These are phyloP conservation scores for Caenorhabditis latens DNA, from an alignment of 1,140 invertebrate genomes.

Conservation along the genomic window DNA sequence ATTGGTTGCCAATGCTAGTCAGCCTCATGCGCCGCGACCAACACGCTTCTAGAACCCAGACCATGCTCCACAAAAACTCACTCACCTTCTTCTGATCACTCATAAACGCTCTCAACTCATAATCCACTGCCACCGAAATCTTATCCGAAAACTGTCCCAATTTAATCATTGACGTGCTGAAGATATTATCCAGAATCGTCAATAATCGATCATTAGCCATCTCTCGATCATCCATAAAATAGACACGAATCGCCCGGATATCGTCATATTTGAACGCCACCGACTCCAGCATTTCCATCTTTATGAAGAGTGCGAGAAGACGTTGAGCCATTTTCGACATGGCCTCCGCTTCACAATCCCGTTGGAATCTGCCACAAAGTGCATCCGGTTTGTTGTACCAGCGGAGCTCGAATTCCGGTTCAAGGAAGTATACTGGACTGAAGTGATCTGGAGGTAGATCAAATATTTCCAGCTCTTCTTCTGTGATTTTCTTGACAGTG, in stretches of 20 bases:
- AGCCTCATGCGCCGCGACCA: too few species aligned
- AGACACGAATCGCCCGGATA: slow-evolving; percentile 29
- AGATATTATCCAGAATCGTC: slow-evolving; percentile 16
- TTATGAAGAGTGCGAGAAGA: not conserved
- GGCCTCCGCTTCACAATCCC: not conserved
- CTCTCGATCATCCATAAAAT: slow-evolving; percentile 35
- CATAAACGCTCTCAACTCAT: slow-evolving; percentile 36
- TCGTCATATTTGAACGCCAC: slow-evolving; percentile 14
- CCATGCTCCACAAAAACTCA: too few species aligned
- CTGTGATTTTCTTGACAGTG: slow-evolving; percentile 10
- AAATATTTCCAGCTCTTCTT: not conserved
- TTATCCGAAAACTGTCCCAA: slow-evolving; percentile 22
- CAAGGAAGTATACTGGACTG: not conserved
- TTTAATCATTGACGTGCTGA: not conserved
- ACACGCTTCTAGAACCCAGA: too few species aligned
- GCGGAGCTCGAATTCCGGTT: not conserved
- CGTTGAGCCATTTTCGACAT: not conserved
- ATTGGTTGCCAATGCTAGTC: too few species aligned
- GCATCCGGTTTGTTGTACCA: slow-evolving; percentile 46
- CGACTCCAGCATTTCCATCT: slow-evolving; percentile 31
- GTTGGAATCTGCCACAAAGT: not conserved
- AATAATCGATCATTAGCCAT: not conserved
- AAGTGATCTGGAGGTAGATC: not conserved
- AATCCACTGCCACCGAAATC: not conserved
- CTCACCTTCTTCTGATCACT: not conserved